Evolutionary conservation across 2,113 vertebrate species (phyloP).

Genomic region (Zapus hudsonius): DNA sequence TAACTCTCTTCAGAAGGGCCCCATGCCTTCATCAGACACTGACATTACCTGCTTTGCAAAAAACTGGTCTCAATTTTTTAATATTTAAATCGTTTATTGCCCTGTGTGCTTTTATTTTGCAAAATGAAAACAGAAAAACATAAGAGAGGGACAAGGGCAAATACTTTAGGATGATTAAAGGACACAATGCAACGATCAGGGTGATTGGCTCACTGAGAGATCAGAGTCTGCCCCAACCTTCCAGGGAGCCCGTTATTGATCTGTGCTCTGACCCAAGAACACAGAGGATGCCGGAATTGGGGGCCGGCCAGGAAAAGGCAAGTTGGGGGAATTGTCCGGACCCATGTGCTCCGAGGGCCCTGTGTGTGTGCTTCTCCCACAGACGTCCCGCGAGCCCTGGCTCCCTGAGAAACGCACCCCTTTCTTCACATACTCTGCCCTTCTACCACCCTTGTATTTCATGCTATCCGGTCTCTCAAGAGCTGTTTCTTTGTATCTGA

Average conservation of each 20-base stretch:
- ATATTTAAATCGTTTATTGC: neutral
- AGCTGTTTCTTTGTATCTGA: neutral
- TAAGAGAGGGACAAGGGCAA: neutral
- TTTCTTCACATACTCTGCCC: no score
- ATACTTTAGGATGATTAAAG: neutral
- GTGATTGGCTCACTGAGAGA: rapidly evolving
- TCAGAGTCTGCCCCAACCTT: rapidly evolving
- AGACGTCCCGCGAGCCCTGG: neutral
- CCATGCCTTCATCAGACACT: neutral
- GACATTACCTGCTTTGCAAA: neutral
- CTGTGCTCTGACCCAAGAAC: neutral
- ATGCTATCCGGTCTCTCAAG: neutral
- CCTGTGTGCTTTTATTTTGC: neutral
- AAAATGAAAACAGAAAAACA: conserved; percentile 29
- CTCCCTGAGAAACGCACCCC: neutral
- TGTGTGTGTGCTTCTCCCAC: neutral
- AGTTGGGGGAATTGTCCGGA: neutral
- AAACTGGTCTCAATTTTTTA: neutral
- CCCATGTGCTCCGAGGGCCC: rapidly evolving
- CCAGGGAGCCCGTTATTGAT: neutral
- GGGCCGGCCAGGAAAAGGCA: no score
- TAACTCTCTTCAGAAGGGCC: neutral
- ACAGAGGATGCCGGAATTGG: no score
- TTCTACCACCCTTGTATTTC: neutral
- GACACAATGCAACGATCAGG: neutral